Conservation (phyloP, 1,140 invertebrate species). For the Drosophila gunungcola region DNA sequence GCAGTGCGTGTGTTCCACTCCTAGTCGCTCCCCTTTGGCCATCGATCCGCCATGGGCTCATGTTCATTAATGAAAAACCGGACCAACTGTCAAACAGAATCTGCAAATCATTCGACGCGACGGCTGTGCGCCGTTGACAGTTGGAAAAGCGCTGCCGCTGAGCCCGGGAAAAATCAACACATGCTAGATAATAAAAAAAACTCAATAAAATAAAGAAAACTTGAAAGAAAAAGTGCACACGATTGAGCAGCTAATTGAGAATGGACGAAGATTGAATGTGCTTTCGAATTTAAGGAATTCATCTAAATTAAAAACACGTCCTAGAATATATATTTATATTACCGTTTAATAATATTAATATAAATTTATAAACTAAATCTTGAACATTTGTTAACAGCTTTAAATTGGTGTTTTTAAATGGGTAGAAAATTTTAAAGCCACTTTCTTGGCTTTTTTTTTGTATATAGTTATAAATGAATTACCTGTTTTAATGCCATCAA, state of each 20-base stretch:
- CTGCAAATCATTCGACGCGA: conserved; percentile 79
- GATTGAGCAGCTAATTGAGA: conserved; percentile 5
- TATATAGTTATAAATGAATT: too few relatives aligned
- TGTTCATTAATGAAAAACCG: conserved; percentile 83
- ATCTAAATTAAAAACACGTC: too few relatives aligned
- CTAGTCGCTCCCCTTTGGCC: conserved; percentile 9
- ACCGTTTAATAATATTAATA: too few relatives aligned
- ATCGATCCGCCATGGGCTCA: conserved; percentile 33
- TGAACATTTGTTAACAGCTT: too few relatives aligned
- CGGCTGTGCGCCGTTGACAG: conserved; percentile 73
- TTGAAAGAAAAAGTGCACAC: conserved; percentile 37
- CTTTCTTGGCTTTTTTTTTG: too few relatives aligned
- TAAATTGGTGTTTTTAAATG: too few relatives aligned
- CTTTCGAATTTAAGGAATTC: neutral
- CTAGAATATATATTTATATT: too few relatives aligned
- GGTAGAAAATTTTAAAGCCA: too few relatives aligned
- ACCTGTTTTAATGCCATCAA: too few relatives aligned
- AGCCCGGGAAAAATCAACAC: conserved; percentile 77
- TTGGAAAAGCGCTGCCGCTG: conserved; percentile 71
- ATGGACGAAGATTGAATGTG: conserved; percentile 20
- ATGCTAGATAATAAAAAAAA: conserved; percentile 68
- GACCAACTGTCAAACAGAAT: conserved; percentile 78
- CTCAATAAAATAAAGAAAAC: conserved; percentile 16
- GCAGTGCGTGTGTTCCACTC: conserved; percentile 71
- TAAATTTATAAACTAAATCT: too few relatives aligned